Evolutionary conservation across 2,113 vertebrate species (phyloP), one percentile per base, ranked within the genome.

Genomic region (Stigmatopora nigra): DNA sequence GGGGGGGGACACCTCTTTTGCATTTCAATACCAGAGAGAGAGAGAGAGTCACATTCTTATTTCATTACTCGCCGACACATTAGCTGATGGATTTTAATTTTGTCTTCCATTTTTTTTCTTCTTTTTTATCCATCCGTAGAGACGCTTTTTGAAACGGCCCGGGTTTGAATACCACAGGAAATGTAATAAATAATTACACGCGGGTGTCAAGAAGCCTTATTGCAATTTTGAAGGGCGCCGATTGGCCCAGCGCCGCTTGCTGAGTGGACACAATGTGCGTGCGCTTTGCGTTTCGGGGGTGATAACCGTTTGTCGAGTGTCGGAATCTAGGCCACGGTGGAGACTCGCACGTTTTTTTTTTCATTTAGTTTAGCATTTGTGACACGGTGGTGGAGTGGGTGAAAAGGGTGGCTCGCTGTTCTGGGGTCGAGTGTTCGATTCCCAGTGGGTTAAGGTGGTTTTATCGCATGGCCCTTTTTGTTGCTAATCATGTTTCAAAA

Each of bases 71-170:
- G 83, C 81, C 80, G 81, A 93, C 91, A 94, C 91, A 94, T 94
- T 94, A 94, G 93, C 91, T 91, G 91, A 93, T 72, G 89, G 91
- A 91, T 92, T 94, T 93, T 92, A 94, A 95, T 95, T 95, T 94
- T 82, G 87, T 87, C 82, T 72, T 88, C 88, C 84, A 73, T 72
- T 73, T 51, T 35, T 22, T 57, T 1, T 72, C 70, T 51, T 35
- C n/a, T 57, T 1, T 35, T 64, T 63, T 73, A 56, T 72, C 80
- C 31, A 88, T 91, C 92, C 91, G 46, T 78, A 72, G 92, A 92
- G 92, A 91, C 89, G 83, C 12, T 64, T 55, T 67, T 55, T 67
- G 63, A 80, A 78, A 85, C 77, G 77, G 74, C 78, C 82, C 75
- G 62, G 81, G 48, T 74, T 67, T 82, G 77, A 84, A 75, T 70